Base-by-base conservation (phyloP, 2,797 vertebrate genomes). In the Eupleurogrammus muticus region DNA sequence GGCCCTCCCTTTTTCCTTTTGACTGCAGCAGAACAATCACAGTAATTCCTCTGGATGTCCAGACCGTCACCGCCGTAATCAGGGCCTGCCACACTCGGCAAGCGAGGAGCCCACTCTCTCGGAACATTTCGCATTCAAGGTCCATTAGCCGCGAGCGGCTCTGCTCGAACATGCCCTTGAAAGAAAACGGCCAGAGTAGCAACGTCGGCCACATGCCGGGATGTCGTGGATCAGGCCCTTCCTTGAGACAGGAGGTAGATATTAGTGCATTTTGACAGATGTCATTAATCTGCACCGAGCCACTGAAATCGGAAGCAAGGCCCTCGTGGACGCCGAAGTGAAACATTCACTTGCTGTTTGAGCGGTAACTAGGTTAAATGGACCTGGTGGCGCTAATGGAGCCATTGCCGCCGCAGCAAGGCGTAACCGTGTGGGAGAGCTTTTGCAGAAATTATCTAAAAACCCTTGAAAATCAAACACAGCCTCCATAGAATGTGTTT, bases 101-200 rank as follows among this genome's bases (percentile, higher is more conserved):
- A 82, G 56, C 55, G 73, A 85, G 79, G 74, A 82, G 86, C 68
- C 73, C 71, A 38, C 76, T 90, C 83, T 80, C 83, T 81, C 79
- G 75, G 79, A 93, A 90, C 86, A 71, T 75, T 86, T 80, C 75
- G 88, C 87, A 89, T 93, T 91, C 89, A 91, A 87, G 90, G 77
- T 88, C 84, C 88, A 92, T 91, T 94, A 93, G 80, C 83, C 79
- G 49, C 38, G 63, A 69, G 85, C 72, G 10, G 74, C 54, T 75
- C 67, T 58, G 60, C 65, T 70, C 65, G 49, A 75, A 74, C 78
- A 55, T 70, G 80, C 84, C 87, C 90, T 90, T 93, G 81, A 91
- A 86, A 85, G 83, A 79, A 85, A 83, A 81, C 60, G n/a, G 52
- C 70, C 53, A 60, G 50, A 82, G 76, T 70, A 75, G 67, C 64